Evolutionary conservation across 2,888 invertebrate species (phyloP).

Genomic region (Bursaphelenchus okinawaensis): DNA sequence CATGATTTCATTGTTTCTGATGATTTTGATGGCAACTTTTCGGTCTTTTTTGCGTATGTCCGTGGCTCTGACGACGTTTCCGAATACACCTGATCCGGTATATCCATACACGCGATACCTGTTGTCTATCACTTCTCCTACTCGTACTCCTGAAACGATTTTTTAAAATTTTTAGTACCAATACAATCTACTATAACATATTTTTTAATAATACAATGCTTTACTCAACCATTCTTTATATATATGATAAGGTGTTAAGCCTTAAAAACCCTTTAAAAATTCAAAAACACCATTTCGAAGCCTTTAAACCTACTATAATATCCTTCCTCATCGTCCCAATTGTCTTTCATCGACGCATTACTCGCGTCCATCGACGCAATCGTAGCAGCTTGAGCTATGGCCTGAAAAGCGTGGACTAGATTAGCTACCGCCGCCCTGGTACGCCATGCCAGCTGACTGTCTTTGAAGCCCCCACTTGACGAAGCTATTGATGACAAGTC

Average conservation of each 20-base stretch:
- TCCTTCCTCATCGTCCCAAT: conserved; percentile 99
- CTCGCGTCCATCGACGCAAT: conserved; percentile 69
- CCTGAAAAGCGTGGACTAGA: not conserved
- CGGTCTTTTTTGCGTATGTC: conserved; percentile 82
- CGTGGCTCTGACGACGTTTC: conserved; percentile 87
- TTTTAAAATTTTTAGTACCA: not conserved
- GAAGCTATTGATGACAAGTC: not conserved
- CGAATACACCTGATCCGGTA: conserved; percentile 97
- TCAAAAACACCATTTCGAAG: not conserved
- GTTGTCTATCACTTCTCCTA: conserved; percentile 83
- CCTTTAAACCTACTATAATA: conserved; percentile 75
- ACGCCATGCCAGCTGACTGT: not conserved
- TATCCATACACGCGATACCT: conserved; percentile 93
- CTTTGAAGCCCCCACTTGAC: not conserved
- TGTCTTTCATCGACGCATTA: conserved; percentile 75
- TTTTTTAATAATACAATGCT: not conserved
- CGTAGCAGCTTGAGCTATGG: conserved; percentile 17
- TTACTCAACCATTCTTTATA: too few species aligned
- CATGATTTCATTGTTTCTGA: conserved; percentile 98
- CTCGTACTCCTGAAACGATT: conserved; percentile 70
- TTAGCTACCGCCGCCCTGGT: not conserved
- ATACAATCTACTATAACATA: not conserved
- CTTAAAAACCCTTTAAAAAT: not conserved
- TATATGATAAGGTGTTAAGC: too few species aligned
- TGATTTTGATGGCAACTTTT: conserved; percentile 96